Evolutionary conservation across 2,113 vertebrate species (phyloP).

Genomic region (Zapornia atra): DNA sequence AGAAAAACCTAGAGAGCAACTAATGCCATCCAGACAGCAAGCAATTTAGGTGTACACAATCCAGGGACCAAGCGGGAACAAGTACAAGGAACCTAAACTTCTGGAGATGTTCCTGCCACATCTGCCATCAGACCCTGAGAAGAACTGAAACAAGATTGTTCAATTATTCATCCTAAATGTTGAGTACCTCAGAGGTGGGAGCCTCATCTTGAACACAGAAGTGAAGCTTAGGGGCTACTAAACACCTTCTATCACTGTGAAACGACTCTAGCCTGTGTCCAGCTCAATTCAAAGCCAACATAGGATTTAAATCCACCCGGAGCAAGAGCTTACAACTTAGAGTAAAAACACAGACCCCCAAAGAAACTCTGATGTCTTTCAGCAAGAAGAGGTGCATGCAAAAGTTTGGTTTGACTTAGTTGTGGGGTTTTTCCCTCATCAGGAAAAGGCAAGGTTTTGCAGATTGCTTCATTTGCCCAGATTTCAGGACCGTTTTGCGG

Average conservation of each 20-base stretch:
- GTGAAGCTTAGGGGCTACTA: not conserved
- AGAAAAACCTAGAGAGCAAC: not conserved
- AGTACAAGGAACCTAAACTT: not conserved
- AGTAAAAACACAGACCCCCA: not conserved
- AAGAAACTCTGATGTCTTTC: not conserved
- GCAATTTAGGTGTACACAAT: fast-evolving
- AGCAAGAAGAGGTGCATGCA: not conserved
- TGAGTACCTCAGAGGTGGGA: not conserved
- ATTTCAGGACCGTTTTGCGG: not conserved
- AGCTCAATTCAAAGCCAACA: not conserved
- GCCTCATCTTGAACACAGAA: not conserved
- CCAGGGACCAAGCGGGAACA: not conserved
- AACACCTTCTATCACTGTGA: not conserved
- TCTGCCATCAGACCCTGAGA: not conserved
- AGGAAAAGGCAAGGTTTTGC: not conserved
- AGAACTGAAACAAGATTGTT: constrained; percentile 15
- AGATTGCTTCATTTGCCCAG: not conserved
- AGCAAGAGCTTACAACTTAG: not conserved
- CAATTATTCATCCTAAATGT: not conserved
- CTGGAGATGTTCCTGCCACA: not conserved
- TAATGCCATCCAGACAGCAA: not conserved
- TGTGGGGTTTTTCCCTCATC: not conserved
- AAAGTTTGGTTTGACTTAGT: not conserved
- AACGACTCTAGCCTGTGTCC: not conserved
- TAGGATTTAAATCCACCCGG: not conserved